Evolutionary conservation across 2,888 invertebrate genomes (phyloP).

Genomic region (Timandra comae): DNA sequence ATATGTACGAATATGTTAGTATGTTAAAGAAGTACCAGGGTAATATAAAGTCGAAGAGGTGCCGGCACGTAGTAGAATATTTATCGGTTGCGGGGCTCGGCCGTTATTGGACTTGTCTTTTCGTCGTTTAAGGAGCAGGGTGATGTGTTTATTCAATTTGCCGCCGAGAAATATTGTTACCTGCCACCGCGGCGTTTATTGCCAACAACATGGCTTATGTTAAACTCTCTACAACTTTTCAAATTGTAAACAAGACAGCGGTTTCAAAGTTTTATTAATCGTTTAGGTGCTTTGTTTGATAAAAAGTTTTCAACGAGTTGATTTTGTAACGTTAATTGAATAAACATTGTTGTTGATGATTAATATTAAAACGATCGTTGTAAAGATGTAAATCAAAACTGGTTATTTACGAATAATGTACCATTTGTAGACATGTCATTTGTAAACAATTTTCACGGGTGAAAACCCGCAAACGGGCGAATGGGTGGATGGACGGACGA

Average conservation of each 20-base stretch:
- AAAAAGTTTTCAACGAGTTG: too few species aligned
- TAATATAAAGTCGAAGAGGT: conserved; percentile 47
- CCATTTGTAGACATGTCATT: conserved; percentile 28
- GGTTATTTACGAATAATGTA: too few species aligned
- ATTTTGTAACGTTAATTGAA: too few species aligned
- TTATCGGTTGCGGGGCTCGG: conserved; percentile 51
- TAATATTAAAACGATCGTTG: too few species aligned
- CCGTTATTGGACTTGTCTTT: conserved; percentile 70
- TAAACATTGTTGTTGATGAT: too few species aligned
- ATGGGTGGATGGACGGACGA: conserved; percentile 27
- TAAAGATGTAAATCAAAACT: too few species aligned
- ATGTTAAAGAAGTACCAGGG: conserved; percentile 40
- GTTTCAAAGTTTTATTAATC: too few species aligned
- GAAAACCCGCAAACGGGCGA: conserved; percentile 26
- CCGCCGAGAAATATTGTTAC: conserved; percentile 64
- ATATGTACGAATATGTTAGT: too few species aligned
- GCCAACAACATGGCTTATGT: conserved; percentile 28
- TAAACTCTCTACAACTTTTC: too few species aligned
- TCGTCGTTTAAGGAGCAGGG: conserved; percentile 63
- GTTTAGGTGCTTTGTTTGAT: too few species aligned
- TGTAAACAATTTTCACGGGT: conserved; percentile 54
- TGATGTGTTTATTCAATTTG: conserved; percentile 75
- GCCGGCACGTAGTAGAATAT: conserved; percentile 50
- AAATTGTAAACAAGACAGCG: too few species aligned
- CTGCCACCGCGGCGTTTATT: conserved; percentile 52